Conservation (phyloP, 2,113 vertebrate species). For the Candoia aspera region DNA sequence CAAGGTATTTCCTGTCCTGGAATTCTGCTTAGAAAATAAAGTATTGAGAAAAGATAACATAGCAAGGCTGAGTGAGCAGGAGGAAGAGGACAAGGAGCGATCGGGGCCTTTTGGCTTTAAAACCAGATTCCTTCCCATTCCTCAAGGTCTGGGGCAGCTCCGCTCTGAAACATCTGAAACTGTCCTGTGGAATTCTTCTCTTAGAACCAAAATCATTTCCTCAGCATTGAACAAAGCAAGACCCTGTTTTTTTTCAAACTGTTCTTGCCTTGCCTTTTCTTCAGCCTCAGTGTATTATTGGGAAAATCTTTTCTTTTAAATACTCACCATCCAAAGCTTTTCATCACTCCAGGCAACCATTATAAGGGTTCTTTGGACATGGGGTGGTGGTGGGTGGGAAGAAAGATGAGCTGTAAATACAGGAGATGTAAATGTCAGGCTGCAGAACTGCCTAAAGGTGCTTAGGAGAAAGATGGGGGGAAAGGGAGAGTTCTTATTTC, state of each 20-base stretch:
- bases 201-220: neutral
- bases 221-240: neutral
- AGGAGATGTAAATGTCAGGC: neutral
- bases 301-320: neutral
- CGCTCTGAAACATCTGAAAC: neutral
- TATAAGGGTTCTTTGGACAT: neutral
- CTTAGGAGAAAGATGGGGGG: neutral
- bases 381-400: neutral
- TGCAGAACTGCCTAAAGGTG: neutral
- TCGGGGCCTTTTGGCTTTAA: neutral
- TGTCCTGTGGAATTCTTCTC: neutral
- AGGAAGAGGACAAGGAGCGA: neutral
- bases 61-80: neutral
- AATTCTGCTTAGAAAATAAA: neutral
- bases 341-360: neutral
- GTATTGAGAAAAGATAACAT: constrained; percentile 2
- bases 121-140: neutral
- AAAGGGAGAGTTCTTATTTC: neutral
- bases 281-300: neutral
- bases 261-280: neutral
- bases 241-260: neutral
- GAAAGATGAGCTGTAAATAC: neutral
- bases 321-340: neutral
- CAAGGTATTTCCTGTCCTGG: neutral
- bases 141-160: neutral